Base-by-base conservation (phyloP, 2,797 vertebrate species). In the Arctocebus calabarensis region DNA sequence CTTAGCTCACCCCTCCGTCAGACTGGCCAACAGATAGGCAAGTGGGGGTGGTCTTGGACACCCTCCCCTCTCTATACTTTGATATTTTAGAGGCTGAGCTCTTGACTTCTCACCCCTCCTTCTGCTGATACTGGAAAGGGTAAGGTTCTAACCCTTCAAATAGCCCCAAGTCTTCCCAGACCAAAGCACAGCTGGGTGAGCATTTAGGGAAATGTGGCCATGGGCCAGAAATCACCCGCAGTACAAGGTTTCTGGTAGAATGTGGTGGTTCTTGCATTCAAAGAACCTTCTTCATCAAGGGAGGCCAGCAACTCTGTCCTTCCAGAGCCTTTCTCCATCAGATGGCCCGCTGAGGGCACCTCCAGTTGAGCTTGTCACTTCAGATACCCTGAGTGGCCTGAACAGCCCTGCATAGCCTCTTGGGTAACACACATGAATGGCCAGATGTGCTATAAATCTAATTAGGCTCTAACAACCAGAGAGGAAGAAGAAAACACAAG, bases 361-460 rank as follows among this genome's bases (percentile, higher is more conserved):
- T 23, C 91, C 91, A 45, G 1, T 25, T 79, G 23, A 52, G 37
- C 1, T 0, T 34, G 55, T 84, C 52, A 2, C n/a, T 93, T 92
- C 71, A 40, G 0, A 57, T 84, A 92, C 82, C 91, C 89, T 32
- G 43, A 66, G 45, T 91, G 87, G 64, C 86, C 92, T 19, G 19
- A 52, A 77, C 32, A 71, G 66, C 62, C 37, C 4, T 27, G 57
- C 90, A 68, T 8, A 89, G 95, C 89, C 83, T 0, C 0, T 85
- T 9, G 9, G 89, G 68, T 97, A 95, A 93, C 37, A 66, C 68
- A 68, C 97, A 90, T 82, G 91, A 92, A 91, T 96, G 37, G 2
- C 97, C 97, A 92, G 94, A 27, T 98, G 96, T 92, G 43, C 96
- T 92, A 6, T 5, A 74, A 91, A 83, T 52, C 96, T 98, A 96